Evolutionary conservation across 2,113 vertebrate genomes (phyloP).

Genomic region (Rhipidura dahli): DNA sequence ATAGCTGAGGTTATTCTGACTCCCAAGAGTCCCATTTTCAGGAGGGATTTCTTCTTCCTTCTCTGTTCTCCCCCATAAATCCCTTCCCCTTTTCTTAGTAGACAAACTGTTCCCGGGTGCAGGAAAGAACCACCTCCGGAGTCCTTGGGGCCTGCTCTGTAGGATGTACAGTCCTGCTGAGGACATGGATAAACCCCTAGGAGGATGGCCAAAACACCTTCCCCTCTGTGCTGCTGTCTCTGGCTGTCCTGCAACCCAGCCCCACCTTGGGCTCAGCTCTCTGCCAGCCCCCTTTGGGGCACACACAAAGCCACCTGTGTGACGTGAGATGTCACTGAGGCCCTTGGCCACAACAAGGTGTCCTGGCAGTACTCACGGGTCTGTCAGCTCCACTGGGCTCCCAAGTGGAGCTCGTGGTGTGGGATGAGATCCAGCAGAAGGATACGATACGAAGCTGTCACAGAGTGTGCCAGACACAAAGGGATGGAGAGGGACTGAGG

Average conservation of each 20-base stretch:
- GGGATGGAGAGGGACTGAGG: neutral
- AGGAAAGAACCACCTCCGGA: neutral
- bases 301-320: neutral
- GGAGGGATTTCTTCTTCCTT: neutral
- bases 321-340: neutral
- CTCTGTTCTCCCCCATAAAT: neutral
- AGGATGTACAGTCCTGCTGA: neutral
- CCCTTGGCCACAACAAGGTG: neutral
- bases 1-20: neutral
- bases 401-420: rapidly evolving
- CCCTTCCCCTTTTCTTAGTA: neutral
- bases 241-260: neutral
- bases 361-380: neutral
- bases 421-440: neutral
- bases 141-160: neutral
- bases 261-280: neutral
- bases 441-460: neutral
- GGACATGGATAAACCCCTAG: neutral
- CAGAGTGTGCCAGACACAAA: neutral
- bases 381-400: neutral
- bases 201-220: neutral
- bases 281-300: neutral
- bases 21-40: neutral
- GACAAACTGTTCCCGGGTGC: neutral
- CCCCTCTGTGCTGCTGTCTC: rapidly evolving